phyloP scores from a whole-genome alignment of 1,140 invertebrate genomes.

The Sycobia sp. region DNA sequence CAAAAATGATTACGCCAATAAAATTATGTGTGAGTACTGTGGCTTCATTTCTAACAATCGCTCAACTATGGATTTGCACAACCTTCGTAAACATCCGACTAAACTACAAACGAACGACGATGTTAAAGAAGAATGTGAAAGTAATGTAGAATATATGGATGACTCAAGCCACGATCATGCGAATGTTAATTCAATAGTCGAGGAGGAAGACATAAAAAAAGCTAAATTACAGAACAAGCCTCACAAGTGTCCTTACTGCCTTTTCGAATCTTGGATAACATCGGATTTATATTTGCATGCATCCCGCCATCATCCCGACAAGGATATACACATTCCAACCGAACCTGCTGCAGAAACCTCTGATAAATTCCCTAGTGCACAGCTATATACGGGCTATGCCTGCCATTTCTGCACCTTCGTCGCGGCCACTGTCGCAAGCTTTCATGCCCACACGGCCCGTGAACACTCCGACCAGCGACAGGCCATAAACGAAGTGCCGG shows the following conservation, averaged over 20 bases:
- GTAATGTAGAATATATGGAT: background rate
- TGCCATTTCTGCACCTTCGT: slow-evolving; percentile 26
- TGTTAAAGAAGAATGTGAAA: too few relatives aligned
- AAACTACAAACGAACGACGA: too few relatives aligned
- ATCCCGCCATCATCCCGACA: slow-evolving; percentile 50
- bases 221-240: background rate
- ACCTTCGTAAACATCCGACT: background rate
- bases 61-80: background rate
- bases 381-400: slow-evolving; percentile 21
- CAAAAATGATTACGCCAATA: background rate
- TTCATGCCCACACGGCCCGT: slow-evolving; percentile 4
- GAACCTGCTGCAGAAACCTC: too few relatives aligned
- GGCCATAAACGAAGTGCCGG: slow-evolving; percentile 18
- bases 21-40: background rate
- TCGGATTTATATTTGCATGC: too few relatives aligned
- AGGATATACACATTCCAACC: background rate
- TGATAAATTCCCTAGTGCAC: background rate
- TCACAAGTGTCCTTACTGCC: slow-evolving; percentile 44
- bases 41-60: background rate
- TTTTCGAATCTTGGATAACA: slow-evolving; percentile 43
- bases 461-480: slow-evolving; percentile 33
- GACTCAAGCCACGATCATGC: background rate
- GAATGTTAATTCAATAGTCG: background rate
- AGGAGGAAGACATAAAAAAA: background rate
- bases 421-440: slow-evolving; percentile 9